Evolutionary conservation across 1,140 invertebrate genomes (phyloP).

Genomic region (Drosophila varians): DNA sequence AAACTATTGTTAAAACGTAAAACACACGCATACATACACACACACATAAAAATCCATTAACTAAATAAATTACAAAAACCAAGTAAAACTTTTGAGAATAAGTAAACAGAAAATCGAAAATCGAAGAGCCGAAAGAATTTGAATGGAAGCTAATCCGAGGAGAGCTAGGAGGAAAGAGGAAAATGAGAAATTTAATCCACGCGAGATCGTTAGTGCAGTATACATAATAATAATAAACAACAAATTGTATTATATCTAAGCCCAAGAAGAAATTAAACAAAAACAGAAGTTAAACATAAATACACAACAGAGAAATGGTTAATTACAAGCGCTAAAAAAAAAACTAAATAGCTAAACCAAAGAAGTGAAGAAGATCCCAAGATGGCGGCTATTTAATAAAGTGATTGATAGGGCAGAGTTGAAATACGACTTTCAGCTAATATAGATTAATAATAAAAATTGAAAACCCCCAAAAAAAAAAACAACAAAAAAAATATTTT

Average conservation of each 20-base stretch:
- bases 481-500: conserved; percentile 59
- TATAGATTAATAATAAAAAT: conserved; percentile 70
- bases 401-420: conserved; percentile 63
- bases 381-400: conserved; percentile 66
- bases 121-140: conserved; percentile 12
- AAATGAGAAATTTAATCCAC: conserved; percentile 50
- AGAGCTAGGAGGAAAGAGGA: conserved; percentile 1
- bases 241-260: conserved; percentile 78
- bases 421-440: conserved; percentile 62
- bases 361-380: conserved; percentile 17
- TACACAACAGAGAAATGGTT: conserved; percentile 55
- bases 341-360: conserved; percentile 47
- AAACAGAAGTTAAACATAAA: conserved; percentile 54
- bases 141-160: not conserved
- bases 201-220: conserved; percentile 51
- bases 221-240: conserved; percentile 64
- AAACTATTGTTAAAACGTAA: conserved; percentile 57
- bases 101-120: conserved; percentile 9
- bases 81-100: conserved; percentile 26
- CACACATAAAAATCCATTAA: conserved; percentile 33
- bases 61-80: conserved; percentile 18
- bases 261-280: conserved; percentile 25
- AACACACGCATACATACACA: conserved; percentile 29
- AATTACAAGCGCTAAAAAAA: conserved; percentile 63
- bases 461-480: conserved; percentile 35